These are phyloP conservation scores for Rhinichthys klamathensis DNA, from an alignment of 2,113 vertebrate species.

Conservation along the genomic window DNA sequence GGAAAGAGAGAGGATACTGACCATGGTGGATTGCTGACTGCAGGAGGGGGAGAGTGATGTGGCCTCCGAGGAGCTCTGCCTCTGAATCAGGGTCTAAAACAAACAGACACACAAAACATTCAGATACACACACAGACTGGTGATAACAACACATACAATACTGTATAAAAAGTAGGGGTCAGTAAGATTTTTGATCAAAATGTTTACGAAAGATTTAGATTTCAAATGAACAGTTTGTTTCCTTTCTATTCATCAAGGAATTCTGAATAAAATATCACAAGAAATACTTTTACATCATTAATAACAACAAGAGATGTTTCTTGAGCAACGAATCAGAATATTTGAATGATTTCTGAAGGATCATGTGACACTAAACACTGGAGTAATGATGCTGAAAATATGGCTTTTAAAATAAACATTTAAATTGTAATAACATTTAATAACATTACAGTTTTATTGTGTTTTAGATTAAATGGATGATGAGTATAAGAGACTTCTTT, in stretches of 20 bases:
- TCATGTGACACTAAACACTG: too few species aligned
- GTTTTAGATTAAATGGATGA: too few species aligned
- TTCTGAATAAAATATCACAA: background rate
- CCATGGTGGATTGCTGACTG: conserved; percentile 81
- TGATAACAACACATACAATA: background rate
- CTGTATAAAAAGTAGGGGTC: background rate
- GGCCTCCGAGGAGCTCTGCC: conserved; percentile 78
- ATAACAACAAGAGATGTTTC: background rate
- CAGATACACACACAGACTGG: background rate
- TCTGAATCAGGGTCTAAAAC: conserved; percentile 77
- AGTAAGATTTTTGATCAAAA: background rate
- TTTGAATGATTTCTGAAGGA: background rate
- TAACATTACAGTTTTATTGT: too few species aligned
- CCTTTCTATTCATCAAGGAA: too few species aligned
- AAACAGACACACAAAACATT: conserved; percentile 38
- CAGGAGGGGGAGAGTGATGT: conserved; percentile 75
- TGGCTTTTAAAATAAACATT: too few species aligned
- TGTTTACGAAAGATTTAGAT: background rate
- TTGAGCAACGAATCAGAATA: background rate
- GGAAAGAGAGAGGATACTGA: conserved; percentile 68
- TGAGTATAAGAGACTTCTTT: too few species aligned
- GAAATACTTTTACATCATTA: background rate
- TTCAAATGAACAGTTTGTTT: background rate
- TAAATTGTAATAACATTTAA: too few species aligned
- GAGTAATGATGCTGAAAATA: too few species aligned